Conservation (phyloP, 2,888 invertebrate species). For the Parnassius orleans region DNA sequence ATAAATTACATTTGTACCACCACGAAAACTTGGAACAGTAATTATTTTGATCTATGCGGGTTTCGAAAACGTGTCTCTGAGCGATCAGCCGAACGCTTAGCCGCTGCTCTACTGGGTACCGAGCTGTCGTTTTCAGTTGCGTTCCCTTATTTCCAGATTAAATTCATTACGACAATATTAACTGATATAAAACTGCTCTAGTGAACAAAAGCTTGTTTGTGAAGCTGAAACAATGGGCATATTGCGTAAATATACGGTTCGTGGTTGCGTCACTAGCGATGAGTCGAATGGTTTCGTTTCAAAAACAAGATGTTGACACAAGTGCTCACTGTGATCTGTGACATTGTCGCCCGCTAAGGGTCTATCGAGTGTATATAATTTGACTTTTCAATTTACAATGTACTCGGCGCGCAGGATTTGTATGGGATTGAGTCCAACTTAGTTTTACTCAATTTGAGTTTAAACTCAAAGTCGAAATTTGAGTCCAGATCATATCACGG, state of each 20-base stretch:
- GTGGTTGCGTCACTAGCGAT: slow-evolving; percentile 62
- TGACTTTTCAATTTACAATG: background rate
- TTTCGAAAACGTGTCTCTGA: too few relatives aligned
- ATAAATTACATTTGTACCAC: too few relatives aligned
- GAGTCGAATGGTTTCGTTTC: slow-evolving; percentile 59
- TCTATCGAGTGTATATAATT: slow-evolving; percentile 4
- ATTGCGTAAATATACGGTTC: slow-evolving; percentile 50
- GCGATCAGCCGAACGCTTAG: too few relatives aligned
- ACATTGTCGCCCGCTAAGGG: slow-evolving; percentile 43
- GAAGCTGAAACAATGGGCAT: slow-evolving; percentile 48
- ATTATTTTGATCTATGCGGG: too few relatives aligned
- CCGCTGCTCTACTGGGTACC: too few relatives aligned
- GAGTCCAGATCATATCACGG: too few relatives aligned
- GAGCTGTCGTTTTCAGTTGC: too few relatives aligned
- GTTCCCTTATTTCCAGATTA: slow-evolving; percentile 2
- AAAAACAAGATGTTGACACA: slow-evolving; percentile 74
- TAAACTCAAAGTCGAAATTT: too few relatives aligned
- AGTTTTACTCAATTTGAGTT: too few relatives aligned
- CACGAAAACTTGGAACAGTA: too few relatives aligned
- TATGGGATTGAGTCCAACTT: too few relatives aligned
- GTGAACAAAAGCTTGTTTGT: slow-evolving; percentile 40
- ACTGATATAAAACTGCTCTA: slow-evolving; percentile 27
- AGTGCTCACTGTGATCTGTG: slow-evolving; percentile 54
- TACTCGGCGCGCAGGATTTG: too few relatives aligned
- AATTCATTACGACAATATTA: slow-evolving; percentile 24